Conservation (phyloP, 2,888 invertebrate species). For the Apodemia duryi region DNA sequence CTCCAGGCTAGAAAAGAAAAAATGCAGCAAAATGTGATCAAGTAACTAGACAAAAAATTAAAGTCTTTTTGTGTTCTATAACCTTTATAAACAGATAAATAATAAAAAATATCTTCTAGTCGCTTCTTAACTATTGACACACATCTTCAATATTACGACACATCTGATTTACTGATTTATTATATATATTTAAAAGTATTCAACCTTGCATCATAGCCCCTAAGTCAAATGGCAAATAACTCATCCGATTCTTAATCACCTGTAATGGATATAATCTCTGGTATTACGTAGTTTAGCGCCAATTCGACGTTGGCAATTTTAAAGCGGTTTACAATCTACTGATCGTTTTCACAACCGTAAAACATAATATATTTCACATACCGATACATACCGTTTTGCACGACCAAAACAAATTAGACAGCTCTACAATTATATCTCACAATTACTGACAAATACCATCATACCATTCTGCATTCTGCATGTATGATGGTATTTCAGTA, state of each 20-base stretch:
- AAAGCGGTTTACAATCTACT: conserved; percentile 17
- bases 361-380: conserved; percentile 15
- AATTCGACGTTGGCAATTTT: conserved; percentile 15
- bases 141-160: background rate
- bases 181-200: background rate
- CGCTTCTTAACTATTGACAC: background rate
- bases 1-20: too few species aligned
- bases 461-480: background rate
- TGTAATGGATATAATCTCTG: conserved; percentile 19
- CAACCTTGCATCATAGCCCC: background rate
- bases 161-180: background rate
- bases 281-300: conserved; percentile 15
- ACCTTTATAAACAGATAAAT: too few species aligned
- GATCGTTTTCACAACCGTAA: conserved; percentile 3
- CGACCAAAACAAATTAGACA: conserved; percentile 14
- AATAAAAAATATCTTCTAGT: too few species aligned
- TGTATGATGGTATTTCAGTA: background rate
- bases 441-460: background rate
- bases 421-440: conserved; percentile 1
- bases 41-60: too few species aligned
- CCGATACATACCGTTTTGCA: conserved; percentile 2
- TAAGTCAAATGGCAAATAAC: background rate
- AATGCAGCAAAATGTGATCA: too few species aligned
- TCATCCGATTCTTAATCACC: conserved; percentile 13
- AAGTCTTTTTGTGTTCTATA: too few species aligned